phyloP scores from a whole-genome alignment of 2,888 invertebrate genomes.

The Palloptera scutellata region DNA sequence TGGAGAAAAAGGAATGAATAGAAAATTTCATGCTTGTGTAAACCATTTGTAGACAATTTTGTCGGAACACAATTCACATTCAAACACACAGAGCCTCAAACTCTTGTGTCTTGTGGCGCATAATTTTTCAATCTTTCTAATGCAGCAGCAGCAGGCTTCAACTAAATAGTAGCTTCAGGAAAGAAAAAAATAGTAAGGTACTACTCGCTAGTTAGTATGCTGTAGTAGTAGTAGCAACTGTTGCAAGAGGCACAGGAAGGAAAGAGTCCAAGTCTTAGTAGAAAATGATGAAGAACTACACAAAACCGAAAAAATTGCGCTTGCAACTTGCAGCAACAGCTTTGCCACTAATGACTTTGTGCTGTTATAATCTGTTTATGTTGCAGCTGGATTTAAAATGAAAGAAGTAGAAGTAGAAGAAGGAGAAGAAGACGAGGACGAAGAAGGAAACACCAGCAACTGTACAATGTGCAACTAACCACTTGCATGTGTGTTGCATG shows the following conservation, averaged over 20 bases:
- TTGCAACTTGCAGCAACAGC: conserved; percentile 2
- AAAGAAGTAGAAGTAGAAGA: too few species aligned
- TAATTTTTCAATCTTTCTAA: conserved; percentile 19
- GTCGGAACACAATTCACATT: conserved; percentile 48
- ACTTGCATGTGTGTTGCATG: too few species aligned
- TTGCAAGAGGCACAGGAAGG: too few species aligned
- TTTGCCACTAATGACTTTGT: conserved; percentile 29
- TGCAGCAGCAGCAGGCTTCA: conserved; percentile 17
- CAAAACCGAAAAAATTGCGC: too few species aligned
- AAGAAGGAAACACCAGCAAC: too few species aligned
- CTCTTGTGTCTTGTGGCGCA: too few species aligned
- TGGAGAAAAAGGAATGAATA: conserved; percentile 12
- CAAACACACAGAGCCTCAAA: conserved; percentile 5
- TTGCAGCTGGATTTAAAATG: conserved; percentile 19
- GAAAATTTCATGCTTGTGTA: conserved; percentile 60
- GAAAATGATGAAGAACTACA: too few species aligned
- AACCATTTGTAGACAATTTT: conserved; percentile 63
- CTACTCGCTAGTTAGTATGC: too few species aligned
- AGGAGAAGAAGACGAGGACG: too few species aligned
- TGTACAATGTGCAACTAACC: too few species aligned
- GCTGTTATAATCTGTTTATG: conserved; percentile 30
- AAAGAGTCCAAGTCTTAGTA: too few species aligned
- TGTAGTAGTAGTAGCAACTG: too few species aligned
- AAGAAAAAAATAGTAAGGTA: conserved; percentile 41
- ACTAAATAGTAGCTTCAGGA: conserved; percentile 31